A percentile compares a stretch with the other conserved stretches of the same genome.
Evolutionary conservation across 2,888 invertebrate genomes (phyloP).

Genomic region (Stenodera caucasica): DNA sequence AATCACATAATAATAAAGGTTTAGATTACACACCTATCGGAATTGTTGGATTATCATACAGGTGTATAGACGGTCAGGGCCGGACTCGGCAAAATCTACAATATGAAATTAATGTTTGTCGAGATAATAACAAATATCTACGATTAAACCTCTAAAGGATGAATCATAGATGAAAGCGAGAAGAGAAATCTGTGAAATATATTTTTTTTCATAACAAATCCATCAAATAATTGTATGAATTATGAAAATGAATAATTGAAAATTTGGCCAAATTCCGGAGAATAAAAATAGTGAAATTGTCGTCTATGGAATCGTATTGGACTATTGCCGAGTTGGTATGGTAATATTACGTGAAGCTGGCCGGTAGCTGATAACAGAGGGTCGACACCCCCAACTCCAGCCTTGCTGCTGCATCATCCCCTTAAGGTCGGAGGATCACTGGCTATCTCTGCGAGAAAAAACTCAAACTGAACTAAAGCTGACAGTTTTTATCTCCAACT

Average conservation of each 20-base stretch:
- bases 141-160: too few relatives aligned
- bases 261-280: too few relatives aligned
- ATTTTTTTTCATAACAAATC: too few relatives aligned
- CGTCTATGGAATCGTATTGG: conserved; percentile 46
- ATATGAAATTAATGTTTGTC: too few relatives aligned
- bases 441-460: conserved; percentile 40
- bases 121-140: too few relatives aligned
- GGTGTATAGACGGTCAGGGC: conserved; percentile 17
- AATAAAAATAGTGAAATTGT: too few relatives aligned
- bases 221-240: too few relatives aligned
- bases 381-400: conserved; percentile 46
- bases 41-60: conserved; percentile 14
- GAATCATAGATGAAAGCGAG: too few relatives aligned
- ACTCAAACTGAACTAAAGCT: not conserved
- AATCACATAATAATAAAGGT: conserved; percentile 39
- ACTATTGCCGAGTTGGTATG: conserved; percentile 55
- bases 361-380: conserved; percentile 57
- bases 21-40: conserved; percentile 28
- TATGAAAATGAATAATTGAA: too few relatives aligned
- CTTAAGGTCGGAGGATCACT: conserved; percentile 44
- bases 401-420: conserved; percentile 29
- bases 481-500: not conserved
- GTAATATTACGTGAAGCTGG: conserved; percentile 56
- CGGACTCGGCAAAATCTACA: too few relatives aligned
- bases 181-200: too few relatives aligned